A percentile compares a stretch with the other conserved stretches of the same genome.
Conservation (phyloP, 2,797 vertebrate genomes). For the Leptatherina wallacei region DNA sequence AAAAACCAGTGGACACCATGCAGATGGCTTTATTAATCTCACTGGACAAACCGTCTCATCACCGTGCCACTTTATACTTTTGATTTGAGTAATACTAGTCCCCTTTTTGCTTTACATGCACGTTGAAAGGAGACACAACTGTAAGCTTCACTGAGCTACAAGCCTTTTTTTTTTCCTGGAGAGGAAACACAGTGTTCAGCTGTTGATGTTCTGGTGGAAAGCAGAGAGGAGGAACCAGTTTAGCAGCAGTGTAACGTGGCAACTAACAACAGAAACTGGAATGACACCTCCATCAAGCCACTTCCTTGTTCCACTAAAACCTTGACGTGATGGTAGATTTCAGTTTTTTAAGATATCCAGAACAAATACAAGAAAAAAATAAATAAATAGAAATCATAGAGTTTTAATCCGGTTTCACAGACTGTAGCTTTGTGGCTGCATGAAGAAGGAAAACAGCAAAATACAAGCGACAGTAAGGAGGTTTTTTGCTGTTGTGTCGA, state of each 20-base stretch:
- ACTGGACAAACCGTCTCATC: constrained; percentile 25
- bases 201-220: constrained; percentile 75
- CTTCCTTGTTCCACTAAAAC: constrained; percentile 74
- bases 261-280: constrained; percentile 79
- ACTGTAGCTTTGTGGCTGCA: not conserved
- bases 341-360: constrained; percentile 20
- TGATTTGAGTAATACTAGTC: constrained; percentile 33
- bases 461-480: constrained; percentile 19
- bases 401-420: not conserved
- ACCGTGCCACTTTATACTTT: constrained; percentile 9
- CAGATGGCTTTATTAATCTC: constrained; percentile 46
- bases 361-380: not conserved
- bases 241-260: constrained; percentile 71
- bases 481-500: constrained; percentile 34
- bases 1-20: constrained; percentile 35
- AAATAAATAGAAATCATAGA: not conserved
- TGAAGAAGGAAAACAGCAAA: not conserved
- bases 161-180: constrained; percentile 25
- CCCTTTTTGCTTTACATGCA: not conserved
- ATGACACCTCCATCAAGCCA: constrained; percentile 66
- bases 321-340: constrained; percentile 39
- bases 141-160: constrained; percentile 36
- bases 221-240: constrained; percentile 81
- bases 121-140: constrained; percentile 23
- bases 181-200: constrained; percentile 40